phyloP scores from a whole-genome alignment of 2,797 vertebrate genomes.

The Gobio occitaniae region DNA sequence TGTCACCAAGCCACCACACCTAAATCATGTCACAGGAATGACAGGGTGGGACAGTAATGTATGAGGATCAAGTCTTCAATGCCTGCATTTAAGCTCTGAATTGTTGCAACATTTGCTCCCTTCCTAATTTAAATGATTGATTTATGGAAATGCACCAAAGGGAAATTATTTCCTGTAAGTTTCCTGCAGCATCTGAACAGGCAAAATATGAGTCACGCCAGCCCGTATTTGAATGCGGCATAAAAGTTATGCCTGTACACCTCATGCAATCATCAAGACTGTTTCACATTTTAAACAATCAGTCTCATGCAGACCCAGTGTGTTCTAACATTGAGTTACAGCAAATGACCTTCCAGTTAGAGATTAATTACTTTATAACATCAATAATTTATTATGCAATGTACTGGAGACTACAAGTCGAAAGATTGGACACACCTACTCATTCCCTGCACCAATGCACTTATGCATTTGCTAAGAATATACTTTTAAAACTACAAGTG shows the following conservation, averaged over 20 bases:
- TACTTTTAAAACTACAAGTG: neutral
- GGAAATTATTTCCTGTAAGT: neutral
- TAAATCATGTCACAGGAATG: neutral
- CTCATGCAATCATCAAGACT: neutral
- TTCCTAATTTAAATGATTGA: conserved; percentile 10
- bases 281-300: neutral
- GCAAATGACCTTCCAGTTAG: neutral
- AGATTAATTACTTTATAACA: neutral
- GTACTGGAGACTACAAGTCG: neutral
- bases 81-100: neutral
- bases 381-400: neutral
- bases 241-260: neutral
- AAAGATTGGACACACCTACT: neutral
- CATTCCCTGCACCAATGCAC: neutral
- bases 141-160: neutral
- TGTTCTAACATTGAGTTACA: neutral
- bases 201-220: neutral
- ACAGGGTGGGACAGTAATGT: neutral
- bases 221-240: neutral
- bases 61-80: neutral
- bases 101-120: neutral
- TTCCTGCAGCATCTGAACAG: neutral
- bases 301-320: neutral
- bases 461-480: neutral
- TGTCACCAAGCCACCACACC: neutral